A percentile compares a stretch with the other conserved stretches of the same genome.
These are phyloP conservation scores for Zapus hudsonius DNA, from an alignment of 2,113 vertebrate species.

Conservation along the genomic window DNA sequence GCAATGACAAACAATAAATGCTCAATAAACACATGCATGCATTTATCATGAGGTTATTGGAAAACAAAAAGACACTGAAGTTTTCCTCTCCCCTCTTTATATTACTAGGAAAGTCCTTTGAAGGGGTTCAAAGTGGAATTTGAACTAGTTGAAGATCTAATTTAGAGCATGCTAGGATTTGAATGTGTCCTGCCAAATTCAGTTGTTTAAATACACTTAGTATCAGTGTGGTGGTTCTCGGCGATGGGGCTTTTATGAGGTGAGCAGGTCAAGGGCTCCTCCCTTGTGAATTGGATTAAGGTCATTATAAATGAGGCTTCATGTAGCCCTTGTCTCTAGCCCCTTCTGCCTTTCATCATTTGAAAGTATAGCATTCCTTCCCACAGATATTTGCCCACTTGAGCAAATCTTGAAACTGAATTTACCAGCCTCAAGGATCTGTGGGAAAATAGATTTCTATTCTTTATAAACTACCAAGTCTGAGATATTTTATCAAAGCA, in stretches of 20 bases:
- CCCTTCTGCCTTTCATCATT: neutral
- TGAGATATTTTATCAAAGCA: neutral
- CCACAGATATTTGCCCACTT: too few relatives aligned
- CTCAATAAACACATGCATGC: slow-evolving; percentile 29
- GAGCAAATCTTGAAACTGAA: neutral
- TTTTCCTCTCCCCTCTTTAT: slow-evolving; percentile 24
- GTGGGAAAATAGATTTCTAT: neutral
- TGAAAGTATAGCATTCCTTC: neutral
- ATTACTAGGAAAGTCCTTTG: slow-evolving; percentile 14
- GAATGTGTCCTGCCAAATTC: neutral
- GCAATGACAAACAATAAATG: neutral
- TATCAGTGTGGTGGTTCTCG: neutral
- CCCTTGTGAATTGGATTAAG: neutral
- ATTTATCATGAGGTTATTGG: slow-evolving; percentile 26
- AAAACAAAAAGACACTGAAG: slow-evolving; percentile 28
- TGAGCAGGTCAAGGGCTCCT: neutral
- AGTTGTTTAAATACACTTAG: neutral
- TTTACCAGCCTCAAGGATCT: neutral
- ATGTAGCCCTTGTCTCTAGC: neutral
- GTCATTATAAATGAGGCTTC: neutral
- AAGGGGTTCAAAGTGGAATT: neutral
- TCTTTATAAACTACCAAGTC: neutral
- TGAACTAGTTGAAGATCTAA: neutral
- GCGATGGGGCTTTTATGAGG: neutral
- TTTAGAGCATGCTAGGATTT: neutral